These are phyloP conservation scores for Chirona hameri DNA, from an alignment of 2,888 invertebrate species.

Conservation along the genomic window DNA sequence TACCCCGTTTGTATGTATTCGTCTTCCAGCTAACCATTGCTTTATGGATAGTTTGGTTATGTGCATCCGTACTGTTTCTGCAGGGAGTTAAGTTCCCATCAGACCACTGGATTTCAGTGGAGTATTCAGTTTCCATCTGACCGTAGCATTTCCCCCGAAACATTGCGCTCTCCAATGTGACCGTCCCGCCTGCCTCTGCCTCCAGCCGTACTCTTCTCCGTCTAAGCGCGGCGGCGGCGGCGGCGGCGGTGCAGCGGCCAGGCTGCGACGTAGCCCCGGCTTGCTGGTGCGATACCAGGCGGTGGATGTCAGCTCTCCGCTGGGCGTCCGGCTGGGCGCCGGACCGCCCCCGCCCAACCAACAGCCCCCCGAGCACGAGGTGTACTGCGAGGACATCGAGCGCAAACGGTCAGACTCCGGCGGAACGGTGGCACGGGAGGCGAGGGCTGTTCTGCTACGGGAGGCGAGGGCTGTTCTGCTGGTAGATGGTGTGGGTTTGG, in stretches of 20 bases:
- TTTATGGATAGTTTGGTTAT: too few relatives aligned
- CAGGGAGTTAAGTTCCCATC: too few relatives aligned
- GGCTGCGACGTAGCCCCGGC: background rate
- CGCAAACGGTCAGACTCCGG: background rate
- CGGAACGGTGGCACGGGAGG: slow-evolving; percentile 26
- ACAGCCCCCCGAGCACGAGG: background rate
- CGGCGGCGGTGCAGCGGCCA: background rate
- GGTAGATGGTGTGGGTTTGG: background rate
- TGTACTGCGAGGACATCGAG: background rate
- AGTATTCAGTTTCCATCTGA: too few relatives aligned
- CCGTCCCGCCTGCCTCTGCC: background rate
- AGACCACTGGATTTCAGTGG: too few relatives aligned
- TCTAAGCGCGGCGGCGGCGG: slow-evolving; percentile 33
- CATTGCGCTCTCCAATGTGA: too few relatives aligned
- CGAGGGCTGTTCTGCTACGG: slow-evolving; percentile 35
- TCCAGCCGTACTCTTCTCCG: slow-evolving; percentile 37
- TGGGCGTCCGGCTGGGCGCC: slow-evolving; percentile 30
- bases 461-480: slow-evolving; percentile 34
- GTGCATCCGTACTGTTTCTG: too few relatives aligned
- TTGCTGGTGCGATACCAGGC: background rate
- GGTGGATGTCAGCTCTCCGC: slow-evolving; percentile 33
- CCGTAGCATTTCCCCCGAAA: too few relatives aligned
- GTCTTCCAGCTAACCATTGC: too few relatives aligned
- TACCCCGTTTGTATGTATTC: too few relatives aligned
- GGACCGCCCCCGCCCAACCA: background rate